These are phyloP conservation scores for Leptonema lineaticorne DNA, from an alignment of 1,140 invertebrate genomes.

Conservation along the genomic window DNA sequence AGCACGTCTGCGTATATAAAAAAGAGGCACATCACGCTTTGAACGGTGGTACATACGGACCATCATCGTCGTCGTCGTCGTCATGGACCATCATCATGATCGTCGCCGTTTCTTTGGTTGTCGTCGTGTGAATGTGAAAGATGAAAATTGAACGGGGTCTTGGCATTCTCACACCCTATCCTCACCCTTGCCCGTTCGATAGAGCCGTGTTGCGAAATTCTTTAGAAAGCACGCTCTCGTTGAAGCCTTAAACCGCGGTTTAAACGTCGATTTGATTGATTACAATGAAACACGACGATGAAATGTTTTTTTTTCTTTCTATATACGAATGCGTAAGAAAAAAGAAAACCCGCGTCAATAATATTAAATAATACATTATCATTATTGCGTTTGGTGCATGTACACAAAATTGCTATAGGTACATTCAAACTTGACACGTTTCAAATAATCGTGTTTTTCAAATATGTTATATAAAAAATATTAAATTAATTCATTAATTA, in stretches of 20 bases:
- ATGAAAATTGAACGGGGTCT: neutral
- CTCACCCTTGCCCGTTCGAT: neutral
- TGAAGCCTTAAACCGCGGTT: neutral
- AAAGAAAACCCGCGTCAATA: too few species aligned
- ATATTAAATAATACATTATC: too few species aligned
- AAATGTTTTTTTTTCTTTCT: too few species aligned
- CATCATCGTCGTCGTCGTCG: neutral
- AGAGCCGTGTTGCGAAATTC: neutral
- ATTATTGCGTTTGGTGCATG: too few species aligned
- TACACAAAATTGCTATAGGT: too few species aligned
- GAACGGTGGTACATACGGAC: neutral
- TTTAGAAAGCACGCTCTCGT: neutral
- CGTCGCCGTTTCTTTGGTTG: neutral
- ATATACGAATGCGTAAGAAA: too few species aligned
- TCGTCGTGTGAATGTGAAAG: conserved; percentile 4
- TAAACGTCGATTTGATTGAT: neutral
- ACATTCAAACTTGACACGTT: too few species aligned
- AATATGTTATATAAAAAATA: too few species aligned
- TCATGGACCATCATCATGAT: neutral
- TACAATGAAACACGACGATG: neutral
- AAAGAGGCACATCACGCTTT: conserved; percentile 13
- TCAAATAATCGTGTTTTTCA: too few species aligned
- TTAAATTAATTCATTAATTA: too few species aligned
- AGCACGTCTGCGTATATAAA: conserved; percentile 14
- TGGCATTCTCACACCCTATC: conserved; percentile 5